Evolutionary conservation across 2,888 invertebrate genomes (phyloP), one percentile per base, ranked within the genome.

Genomic region (Drosophila rubida): DNA sequence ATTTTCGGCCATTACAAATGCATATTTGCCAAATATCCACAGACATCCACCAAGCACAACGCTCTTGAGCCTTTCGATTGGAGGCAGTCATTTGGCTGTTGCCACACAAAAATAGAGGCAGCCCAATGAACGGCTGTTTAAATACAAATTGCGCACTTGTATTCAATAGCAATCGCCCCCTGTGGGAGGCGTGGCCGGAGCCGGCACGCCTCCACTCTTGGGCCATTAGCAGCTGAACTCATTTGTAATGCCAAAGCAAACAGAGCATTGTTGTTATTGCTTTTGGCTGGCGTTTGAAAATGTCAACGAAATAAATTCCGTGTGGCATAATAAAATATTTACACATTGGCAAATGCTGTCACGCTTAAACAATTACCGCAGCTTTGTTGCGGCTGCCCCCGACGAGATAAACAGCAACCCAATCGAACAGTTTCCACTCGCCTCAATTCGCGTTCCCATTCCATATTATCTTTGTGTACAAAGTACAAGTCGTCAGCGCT

Each of bases 141-240:
- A 82, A 82, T 73, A 86, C 54, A 78, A 86, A 78, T 80, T 86
- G 87, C 78, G 75, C 82, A 80, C 75, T 86, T 78, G 42, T 54
- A 39, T 50, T 49, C 48, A 66, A 58, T 6, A 25, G 1, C 25
- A 54, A 61, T 19, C 59, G 42, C 19, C 25, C 19, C 11, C 11
- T 9, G 19, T 19, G 19, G 19, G 19, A 3, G 19, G 19, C 19
- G 19, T 6, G n/a, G n/a, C n/a, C n/a, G n/a, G n/a, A n/a, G n/a
- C n/a, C n/a, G n/a, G n/a, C n/a, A 19, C 19, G n/a, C 70, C n/a
- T 64, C 72, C 53, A 32, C 57, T 46, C 25, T 48, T 50, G 53
- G 53, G 54, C 75, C 76, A 75, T 74, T 75, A 70, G 61, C 75
- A 74, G 75, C 66, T 75, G 79, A 67, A 71, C 79, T 71, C 79